Evolutionary conservation across 2,797 vertebrate genomes (phyloP).

Genomic region (Benthosema pterotum): DNA sequence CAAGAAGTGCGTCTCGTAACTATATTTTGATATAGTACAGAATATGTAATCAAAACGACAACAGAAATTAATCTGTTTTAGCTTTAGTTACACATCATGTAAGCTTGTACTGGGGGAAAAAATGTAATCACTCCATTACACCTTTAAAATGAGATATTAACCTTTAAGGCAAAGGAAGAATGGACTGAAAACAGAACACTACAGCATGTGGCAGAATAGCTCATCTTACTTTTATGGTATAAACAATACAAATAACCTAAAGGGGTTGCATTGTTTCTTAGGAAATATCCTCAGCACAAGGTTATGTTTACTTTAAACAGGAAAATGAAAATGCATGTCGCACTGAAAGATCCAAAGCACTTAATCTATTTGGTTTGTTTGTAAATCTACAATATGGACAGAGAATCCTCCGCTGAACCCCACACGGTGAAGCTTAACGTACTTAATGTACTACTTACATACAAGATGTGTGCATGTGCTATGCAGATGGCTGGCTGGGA

Average conservation of each 20-base stretch:
- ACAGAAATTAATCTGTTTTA: constrained; percentile 1
- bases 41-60: constrained; percentile 15
- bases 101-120: too few species aligned
- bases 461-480: constrained; percentile 51
- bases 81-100: background rate
- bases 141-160: too few species aligned
- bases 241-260: constrained; percentile 11
- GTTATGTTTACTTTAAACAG: constrained; percentile 18
- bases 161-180: too few species aligned
- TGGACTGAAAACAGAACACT: constrained; percentile 11
- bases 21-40: background rate
- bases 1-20: background rate
- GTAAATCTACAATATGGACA: constrained; percentile 75
- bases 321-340: constrained; percentile 26
- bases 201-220: background rate
- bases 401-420: constrained; percentile 76
- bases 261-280: constrained; percentile 34
- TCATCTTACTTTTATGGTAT: background rate
- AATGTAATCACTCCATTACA: too few species aligned
- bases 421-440: constrained; percentile 67
- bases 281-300: constrained; percentile 20
- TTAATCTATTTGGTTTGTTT: constrained; percentile 40
- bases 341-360: constrained; percentile 18
- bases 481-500: constrained; percentile 46
- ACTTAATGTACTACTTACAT: constrained; percentile 70